These are phyloP conservation scores for Tineola bisselliella DNA, from an alignment of 2,888 invertebrate species.

Conservation along the genomic window DNA sequence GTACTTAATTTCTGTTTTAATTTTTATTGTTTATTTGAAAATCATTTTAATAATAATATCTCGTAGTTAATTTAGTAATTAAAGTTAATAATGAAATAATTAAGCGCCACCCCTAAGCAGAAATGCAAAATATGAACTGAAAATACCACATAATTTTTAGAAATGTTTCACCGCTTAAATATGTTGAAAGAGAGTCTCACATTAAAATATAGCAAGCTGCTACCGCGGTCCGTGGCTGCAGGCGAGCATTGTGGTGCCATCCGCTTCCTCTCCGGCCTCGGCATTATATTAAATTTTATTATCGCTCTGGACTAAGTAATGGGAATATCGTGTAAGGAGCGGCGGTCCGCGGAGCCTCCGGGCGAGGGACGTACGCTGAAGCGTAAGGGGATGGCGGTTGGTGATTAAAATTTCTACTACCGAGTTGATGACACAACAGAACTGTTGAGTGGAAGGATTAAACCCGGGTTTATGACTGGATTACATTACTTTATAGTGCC, in stretches of 20 bases:
- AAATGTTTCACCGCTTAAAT: constrained; percentile 5
- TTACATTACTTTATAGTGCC: constrained; percentile 53
- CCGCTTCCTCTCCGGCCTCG: constrained; percentile 40
- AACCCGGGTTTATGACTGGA: constrained; percentile 60
- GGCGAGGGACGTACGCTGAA: constrained; percentile 21
- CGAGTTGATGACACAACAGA: constrained; percentile 61
- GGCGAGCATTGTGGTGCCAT: constrained; percentile 20
- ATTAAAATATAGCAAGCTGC: constrained; percentile 9
- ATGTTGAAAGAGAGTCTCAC: background rate
- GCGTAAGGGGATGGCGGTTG: constrained; percentile 30
- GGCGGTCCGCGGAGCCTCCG: constrained; percentile 41
- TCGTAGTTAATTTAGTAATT: no score
- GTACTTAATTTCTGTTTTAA: background rate
- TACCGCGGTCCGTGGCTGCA: constrained; percentile 10
- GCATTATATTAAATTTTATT: constrained; percentile 69
- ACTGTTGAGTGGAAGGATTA: constrained; percentile 57
- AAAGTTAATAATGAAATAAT: background rate
- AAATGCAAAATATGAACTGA: constrained; percentile 5
- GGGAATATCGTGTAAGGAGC: constrained; percentile 70
- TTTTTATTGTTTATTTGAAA: background rate
- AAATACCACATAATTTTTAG: constrained; percentile 10
- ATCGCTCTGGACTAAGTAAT: constrained; percentile 67
- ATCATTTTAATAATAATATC: no score
- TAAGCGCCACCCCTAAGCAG: background rate
- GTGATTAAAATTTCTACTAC: constrained; percentile 66